These are phyloP conservation scores for Nemopilema nomurai DNA, from an alignment of 30 jellyfish, hydroid and myxozoan genomes.

Conservation along the genomic window DNA sequence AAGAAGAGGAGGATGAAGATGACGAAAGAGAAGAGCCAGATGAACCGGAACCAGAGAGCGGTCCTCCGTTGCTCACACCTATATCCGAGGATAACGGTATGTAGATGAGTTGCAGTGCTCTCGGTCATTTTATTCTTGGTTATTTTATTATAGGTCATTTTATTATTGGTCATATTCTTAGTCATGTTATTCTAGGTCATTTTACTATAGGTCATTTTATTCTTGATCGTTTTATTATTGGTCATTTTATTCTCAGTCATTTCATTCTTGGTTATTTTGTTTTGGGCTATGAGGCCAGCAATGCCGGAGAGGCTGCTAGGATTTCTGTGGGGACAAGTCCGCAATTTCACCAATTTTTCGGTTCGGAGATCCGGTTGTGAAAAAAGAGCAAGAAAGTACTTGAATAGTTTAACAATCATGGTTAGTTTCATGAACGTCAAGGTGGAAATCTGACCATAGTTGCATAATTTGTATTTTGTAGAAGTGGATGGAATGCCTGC, in stretches of 20 bases:
- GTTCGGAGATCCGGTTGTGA: neutral
- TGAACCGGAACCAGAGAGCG: slow-evolving; percentile 92
- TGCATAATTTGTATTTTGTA: slow-evolving; percentile 11
- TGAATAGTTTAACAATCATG: too few relatives aligned
- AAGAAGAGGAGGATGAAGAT: slow-evolving; percentile 96
- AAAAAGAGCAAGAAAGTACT: too few relatives aligned
- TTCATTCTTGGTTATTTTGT: neutral
- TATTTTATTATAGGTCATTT: neutral
- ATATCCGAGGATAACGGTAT: slow-evolving; percentile 94
- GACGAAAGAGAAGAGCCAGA: slow-evolving; percentile 91
- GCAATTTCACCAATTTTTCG: too few relatives aligned
- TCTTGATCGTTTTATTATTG: too few relatives aligned
- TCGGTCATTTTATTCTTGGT: neutral
- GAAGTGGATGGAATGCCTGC: slow-evolving; percentile 87
- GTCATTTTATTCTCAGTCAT: too few relatives aligned
- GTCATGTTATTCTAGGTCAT: too few relatives aligned
- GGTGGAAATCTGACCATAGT: neutral
- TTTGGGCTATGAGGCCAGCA: too few relatives aligned
- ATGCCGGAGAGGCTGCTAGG: too few relatives aligned
- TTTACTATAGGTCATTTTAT: too few relatives aligned
- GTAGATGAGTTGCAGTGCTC: neutral
- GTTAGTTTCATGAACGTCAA: too few relatives aligned
- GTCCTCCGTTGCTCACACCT: slow-evolving; percentile 96
- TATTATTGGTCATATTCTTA: too few relatives aligned
- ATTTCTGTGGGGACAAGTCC: too few relatives aligned